Percentiles rank a stretch among this genome's conserved stretches.
Evolutionary conservation across 2,888 invertebrate genomes (phyloP).

Genomic region (Ferrisia virgata): DNA sequence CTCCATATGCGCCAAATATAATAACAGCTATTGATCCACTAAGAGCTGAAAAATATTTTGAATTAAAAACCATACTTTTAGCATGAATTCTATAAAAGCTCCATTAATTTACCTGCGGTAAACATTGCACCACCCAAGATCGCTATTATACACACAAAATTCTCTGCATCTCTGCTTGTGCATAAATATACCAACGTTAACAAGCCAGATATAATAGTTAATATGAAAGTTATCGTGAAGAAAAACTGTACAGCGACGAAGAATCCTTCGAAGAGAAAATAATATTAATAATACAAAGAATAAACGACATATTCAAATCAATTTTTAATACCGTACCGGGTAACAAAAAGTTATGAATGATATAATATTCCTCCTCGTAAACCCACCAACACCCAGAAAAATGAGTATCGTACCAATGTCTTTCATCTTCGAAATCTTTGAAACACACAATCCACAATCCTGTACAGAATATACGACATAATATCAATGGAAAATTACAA

Average conservation of each 20-base stretch:
- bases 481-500: background rate
- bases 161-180: slow-evolving; percentile 72
- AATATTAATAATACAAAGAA: background rate
- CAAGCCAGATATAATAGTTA: slow-evolving; percentile 72
- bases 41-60: slow-evolving; percentile 58
- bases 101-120: slow-evolving; percentile 60
- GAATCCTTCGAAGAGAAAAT: slow-evolving; percentile 61
- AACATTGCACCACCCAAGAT: slow-evolving; percentile 71
- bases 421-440: slow-evolving; percentile 78
- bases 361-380: slow-evolving; percentile 94
- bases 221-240: slow-evolving; percentile 81
- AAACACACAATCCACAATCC: slow-evolving; percentile 97
- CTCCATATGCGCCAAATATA: slow-evolving; percentile 85
- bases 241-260: slow-evolving; percentile 92
- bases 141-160: slow-evolving; percentile 70
- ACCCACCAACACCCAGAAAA: slow-evolving; percentile 95
- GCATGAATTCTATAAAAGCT: background rate
- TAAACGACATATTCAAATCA: no score
- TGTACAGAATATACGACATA: no score
- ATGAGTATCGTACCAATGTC: slow-evolving; percentile 71
- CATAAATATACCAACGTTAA: slow-evolving; percentile 70
- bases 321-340: slow-evolving; percentile 60
- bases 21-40: slow-evolving; percentile 80
- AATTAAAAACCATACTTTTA: background rate
- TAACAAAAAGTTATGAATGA: slow-evolving; percentile 82